A percentile compares a stretch with the other conserved stretches of the same genome.
Evolutionary conservation across 2,797 vertebrate genomes (phyloP).

Genomic region (Toxotes lorentzi): DNA sequence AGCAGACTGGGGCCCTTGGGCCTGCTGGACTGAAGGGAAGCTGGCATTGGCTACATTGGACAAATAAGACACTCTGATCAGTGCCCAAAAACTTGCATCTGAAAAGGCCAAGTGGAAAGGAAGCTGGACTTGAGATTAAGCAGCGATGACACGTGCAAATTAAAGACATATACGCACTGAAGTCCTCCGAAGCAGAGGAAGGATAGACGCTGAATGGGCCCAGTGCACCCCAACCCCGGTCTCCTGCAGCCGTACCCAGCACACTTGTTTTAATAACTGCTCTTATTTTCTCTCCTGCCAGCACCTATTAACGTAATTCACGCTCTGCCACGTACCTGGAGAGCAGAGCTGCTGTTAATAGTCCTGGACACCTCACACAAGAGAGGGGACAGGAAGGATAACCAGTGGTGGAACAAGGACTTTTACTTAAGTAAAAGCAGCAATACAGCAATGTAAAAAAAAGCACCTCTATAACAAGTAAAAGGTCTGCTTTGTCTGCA

Average conservation of each 20-base stretch:
- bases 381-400: constrained; percentile 3
- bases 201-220: constrained; percentile 54
- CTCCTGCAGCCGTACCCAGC: constrained; percentile 55
- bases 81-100: constrained; percentile 68
- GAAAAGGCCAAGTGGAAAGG: constrained; percentile 71
- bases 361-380: constrained; percentile 47
- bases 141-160: constrained; percentile 65
- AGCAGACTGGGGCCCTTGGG: constrained; percentile 70
- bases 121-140: constrained; percentile 68
- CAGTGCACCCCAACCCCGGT: constrained; percentile 23
- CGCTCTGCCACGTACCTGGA: constrained; percentile 71
- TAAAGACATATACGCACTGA: constrained; percentile 34
- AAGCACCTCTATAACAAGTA: background rate
- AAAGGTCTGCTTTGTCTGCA: background rate
- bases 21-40: constrained; percentile 62
- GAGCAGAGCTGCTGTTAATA: constrained; percentile 65
- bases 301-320: constrained; percentile 76
- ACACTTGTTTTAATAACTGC: constrained; percentile 81
- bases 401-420: background rate
- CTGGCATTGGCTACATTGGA: constrained; percentile 69
- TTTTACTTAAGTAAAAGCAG: background rate
- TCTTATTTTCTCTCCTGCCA: constrained; percentile 80
- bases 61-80: constrained; percentile 68
- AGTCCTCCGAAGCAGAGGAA: constrained; percentile 37
- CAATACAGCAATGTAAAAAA: background rate